phyloP scores from a whole-genome alignment of 1,140 invertebrate species.

The Ctenoplectra terminalis region DNA sequence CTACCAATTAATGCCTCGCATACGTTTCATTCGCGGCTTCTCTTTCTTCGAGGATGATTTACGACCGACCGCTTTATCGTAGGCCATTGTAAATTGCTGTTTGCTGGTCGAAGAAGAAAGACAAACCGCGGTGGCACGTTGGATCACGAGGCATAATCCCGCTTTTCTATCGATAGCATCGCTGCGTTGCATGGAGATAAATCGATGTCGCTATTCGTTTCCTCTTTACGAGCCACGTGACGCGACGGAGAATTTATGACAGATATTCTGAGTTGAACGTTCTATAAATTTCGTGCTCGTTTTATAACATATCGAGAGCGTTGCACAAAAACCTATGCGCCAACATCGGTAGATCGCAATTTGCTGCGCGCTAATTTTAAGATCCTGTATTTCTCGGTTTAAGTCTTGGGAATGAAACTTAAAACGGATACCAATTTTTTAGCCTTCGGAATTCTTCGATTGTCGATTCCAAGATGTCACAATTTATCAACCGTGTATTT shows the following conservation, averaged over 20 bases:
- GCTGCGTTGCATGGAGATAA: background rate
- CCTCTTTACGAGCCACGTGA: background rate
- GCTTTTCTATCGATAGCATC: constrained; percentile 10
- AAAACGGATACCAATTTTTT: no score
- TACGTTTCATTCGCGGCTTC: constrained; percentile 3
- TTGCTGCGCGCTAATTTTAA: no score
- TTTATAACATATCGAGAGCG: no score
- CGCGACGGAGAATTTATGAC: background rate
- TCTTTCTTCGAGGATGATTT: constrained; percentile 36
- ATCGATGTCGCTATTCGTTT: background rate
- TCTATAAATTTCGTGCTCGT: background rate
- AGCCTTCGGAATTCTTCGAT: no score
- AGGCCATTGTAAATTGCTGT: constrained; percentile 24
- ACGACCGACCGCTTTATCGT: constrained; percentile 11
- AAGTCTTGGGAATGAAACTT: no score
- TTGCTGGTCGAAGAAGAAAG: background rate
- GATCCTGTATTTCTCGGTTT: no score
- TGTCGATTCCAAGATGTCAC: no score
- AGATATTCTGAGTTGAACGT: background rate
- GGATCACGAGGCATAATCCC: constrained; percentile 4
- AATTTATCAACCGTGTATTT: no score
- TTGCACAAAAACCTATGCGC: no score
- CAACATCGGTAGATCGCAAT: no score
- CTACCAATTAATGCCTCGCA: constrained; percentile 35
- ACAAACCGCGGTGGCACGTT: background rate